A percentile compares a stretch with the other conserved stretches of the same genome.
phyloP scores from a whole-genome alignment of 1,140 invertebrate genomes.

The Eurosta solidaginis region DNA sequence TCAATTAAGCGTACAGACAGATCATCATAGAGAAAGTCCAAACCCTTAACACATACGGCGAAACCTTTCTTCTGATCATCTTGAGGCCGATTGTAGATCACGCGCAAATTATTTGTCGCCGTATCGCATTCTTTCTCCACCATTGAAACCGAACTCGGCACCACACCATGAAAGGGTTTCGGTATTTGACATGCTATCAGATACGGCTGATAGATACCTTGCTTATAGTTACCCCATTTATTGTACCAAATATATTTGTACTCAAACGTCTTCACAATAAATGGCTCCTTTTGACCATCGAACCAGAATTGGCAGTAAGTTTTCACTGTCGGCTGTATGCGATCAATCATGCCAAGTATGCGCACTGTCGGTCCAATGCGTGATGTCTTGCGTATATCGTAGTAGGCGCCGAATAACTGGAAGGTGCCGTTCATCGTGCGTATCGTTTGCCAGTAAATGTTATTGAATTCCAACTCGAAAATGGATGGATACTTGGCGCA shows the following conservation, averaged over 20 bases:
- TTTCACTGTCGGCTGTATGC: constrained; percentile 80
- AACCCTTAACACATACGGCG: constrained; percentile 91
- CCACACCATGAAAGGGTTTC: constrained; percentile 70
- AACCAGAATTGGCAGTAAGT: constrained; percentile 92
- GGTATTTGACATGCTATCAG: constrained; percentile 87
- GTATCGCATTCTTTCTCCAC: constrained; percentile 84
- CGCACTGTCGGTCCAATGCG: constrained; percentile 79
- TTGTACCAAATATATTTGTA: constrained; percentile 95
- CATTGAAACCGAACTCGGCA: constrained; percentile 84
- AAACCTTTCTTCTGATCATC: constrained; percentile 76
- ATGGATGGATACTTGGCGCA: constrained; percentile 83
- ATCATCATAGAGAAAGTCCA: constrained; percentile 92
- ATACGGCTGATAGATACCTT: constrained; percentile 90
- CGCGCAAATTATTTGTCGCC: constrained; percentile 83
- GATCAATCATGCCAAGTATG: constrained; percentile 88
- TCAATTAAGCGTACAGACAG: constrained; percentile 88
- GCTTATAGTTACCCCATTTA: constrained; percentile 93
- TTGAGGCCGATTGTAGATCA: constrained; percentile 77
- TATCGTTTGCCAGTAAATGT: constrained; percentile 87
- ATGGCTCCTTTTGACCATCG: constrained; percentile 77
- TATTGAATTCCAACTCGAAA: constrained; percentile 88
- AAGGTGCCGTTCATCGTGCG: constrained; percentile 82
- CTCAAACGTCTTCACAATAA: constrained; percentile 79
- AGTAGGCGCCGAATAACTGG: constrained; percentile 87
- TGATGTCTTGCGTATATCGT: constrained; percentile 78